Evolutionary conservation across 2,888 invertebrate species (phyloP).

Genomic region (Listrodromus nycthemerus): DNA sequence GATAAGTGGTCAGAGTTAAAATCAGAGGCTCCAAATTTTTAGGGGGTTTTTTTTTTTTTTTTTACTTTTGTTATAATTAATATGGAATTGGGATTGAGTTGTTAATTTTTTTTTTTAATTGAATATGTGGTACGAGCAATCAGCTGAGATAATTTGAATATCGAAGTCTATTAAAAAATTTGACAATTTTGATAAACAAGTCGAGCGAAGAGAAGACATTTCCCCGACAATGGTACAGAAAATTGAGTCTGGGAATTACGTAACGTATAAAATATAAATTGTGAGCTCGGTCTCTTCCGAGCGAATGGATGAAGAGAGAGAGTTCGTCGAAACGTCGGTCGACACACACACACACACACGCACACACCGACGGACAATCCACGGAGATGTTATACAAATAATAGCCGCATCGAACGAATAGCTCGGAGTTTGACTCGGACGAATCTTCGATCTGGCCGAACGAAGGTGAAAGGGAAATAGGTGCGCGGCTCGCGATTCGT

Average conservation of each 20-base stretch:
- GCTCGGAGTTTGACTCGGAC: constrained; percentile 56
- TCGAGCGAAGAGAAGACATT: neutral
- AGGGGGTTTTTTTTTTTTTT: too few relatives aligned
- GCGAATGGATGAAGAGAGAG: constrained; percentile 25
- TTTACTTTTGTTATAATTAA: too few relatives aligned
- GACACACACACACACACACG: constrained; percentile 9
- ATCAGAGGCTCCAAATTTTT: too few relatives aligned
- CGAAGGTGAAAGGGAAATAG: constrained; percentile 67
- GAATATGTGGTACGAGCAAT: too few relatives aligned
- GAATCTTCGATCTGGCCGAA: constrained; percentile 62
- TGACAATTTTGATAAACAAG: neutral
- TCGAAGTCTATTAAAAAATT: too few relatives aligned
- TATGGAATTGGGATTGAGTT: too few relatives aligned
- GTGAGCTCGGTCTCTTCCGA: neutral
- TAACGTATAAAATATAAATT: neutral
- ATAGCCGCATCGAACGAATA: constrained; percentile 60
- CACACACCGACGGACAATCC: constrained; percentile 41
- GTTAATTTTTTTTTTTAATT: too few relatives aligned
- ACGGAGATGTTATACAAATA: constrained; percentile 51
- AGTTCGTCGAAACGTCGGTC: constrained; percentile 45
- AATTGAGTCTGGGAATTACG: neutral
- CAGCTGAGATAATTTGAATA: too few relatives aligned
- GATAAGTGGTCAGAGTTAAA: too few relatives aligned
- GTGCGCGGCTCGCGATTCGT: constrained; percentile 31
- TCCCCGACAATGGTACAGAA: neutral